Base-by-base conservation (phyloP, 2,888 invertebrate genomes). In the Tetragonula carbonaria region DNA sequence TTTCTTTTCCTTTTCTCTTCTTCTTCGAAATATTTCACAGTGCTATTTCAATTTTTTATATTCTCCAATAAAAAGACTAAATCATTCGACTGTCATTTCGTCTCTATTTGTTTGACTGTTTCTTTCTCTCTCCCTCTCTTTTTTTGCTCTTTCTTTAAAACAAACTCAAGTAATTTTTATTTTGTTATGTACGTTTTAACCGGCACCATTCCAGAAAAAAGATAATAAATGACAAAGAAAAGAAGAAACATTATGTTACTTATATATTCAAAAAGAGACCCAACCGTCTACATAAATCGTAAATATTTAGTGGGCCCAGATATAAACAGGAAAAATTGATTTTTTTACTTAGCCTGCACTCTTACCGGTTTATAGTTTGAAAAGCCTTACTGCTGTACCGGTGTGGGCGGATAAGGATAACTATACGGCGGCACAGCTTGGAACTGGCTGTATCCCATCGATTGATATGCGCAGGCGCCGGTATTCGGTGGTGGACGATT, bases 341-440 rank as follows among this genome's bases (percentile, higher is more conserved):
- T 80, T 81, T 84, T 68, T 90, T 82, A 90, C 78, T 90, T 91
- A 87, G 78, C 90, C 84, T 85, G 87, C 76, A 90, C 78, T 78
- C 84, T 86, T 81, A 86, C 78, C 74, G 87, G 80, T 70, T 88
- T 90, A 74, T 74, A 90, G 76, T 82, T 84, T 33, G 87, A 79
- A 80, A 92, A 89, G 89, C 93, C 93, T 96, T 97, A 97, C 96
- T 97, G 97, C 94, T 97, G 97, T 78, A 97, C 97, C 68, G 97
- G 96, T 57, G 97, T 95, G 94, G 94, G 97, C 92, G 95, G 96
- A 95, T 94, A 97, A 92, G 94, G 96, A 95, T 91, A 96, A 94
- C 95, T 95, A 94, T 97, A 97, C 14, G 96, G 96, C 93, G 97
- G 96, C 21, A 97, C 96, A 6, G 96, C 96, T 77, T 96, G 96